These are phyloP conservation scores for Arvicanthis niloticus DNA, from an alignment of 2,113 vertebrate genomes.

Conservation along the genomic window DNA sequence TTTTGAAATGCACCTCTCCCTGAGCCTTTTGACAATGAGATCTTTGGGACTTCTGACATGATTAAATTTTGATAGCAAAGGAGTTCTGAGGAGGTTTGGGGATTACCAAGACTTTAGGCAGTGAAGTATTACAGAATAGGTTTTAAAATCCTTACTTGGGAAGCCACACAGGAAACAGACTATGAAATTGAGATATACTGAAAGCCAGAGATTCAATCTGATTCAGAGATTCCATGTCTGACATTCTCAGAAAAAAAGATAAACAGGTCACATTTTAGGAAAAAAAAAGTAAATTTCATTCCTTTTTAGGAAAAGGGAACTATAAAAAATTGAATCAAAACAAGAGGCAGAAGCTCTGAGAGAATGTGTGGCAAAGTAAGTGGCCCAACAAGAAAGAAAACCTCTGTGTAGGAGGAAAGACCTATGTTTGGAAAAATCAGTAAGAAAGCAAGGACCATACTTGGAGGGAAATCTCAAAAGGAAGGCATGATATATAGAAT, in stretches of 20 bases:
- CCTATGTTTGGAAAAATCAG: neutral
- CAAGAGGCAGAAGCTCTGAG: neutral
- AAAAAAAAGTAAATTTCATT: neutral
- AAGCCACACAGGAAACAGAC: neutral
- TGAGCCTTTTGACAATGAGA: neutral
- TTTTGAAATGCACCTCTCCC: neutral
- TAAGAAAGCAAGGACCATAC: constrained; percentile 43
- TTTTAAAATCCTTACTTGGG: neutral
- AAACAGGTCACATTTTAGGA: neutral
- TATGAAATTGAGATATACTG: neutral
- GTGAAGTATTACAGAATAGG: neutral
- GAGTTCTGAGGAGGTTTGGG: neutral
- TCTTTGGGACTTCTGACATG: neutral
- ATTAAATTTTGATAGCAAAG: neutral
- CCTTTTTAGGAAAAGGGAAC: neutral
- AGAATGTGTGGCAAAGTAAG: neutral
- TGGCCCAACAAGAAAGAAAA: neutral
- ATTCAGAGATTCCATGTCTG: neutral
- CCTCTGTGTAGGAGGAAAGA: neutral
- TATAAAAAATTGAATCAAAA: neutral
- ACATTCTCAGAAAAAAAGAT: neutral
- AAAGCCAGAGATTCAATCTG: neutral
- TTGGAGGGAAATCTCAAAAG: constrained; percentile 73
- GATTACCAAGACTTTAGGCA: neutral
- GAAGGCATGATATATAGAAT: constrained; percentile 73